phyloP scores from a whole-genome alignment of 2,888 invertebrate genomes.

The Epinotia brunnichana region DNA sequence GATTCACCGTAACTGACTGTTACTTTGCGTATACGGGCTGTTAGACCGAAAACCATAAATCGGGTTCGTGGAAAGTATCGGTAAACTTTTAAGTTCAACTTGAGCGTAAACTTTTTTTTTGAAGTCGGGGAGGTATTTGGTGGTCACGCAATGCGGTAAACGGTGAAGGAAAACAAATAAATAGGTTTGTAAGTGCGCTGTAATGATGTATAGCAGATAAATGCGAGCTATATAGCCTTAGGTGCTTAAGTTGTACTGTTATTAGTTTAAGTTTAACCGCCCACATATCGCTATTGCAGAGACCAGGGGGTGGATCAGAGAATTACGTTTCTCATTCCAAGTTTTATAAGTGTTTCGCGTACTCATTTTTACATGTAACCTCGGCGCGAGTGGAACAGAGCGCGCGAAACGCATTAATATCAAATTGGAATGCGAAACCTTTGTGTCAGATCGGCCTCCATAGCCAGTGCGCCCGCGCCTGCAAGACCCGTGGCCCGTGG shows the following conservation, averaged over 20 bases:
- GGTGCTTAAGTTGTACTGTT: slow-evolving; percentile 31
- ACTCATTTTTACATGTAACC: background rate
- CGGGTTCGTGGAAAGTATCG: slow-evolving; percentile 19
- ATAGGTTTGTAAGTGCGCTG: background rate
- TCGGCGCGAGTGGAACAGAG: background rate
- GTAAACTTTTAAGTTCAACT: slow-evolving; percentile 28
- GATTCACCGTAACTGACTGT: slow-evolving; percentile 61
- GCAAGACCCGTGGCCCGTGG: slow-evolving; percentile 11
- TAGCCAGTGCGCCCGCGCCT: background rate
- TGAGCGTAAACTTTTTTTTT: slow-evolving; percentile 29
- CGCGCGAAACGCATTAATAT: background rate
- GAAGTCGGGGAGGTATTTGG: background rate
- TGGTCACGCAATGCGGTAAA: slow-evolving; percentile 24
- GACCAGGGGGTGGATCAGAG: slow-evolving; percentile 2
- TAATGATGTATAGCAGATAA: slow-evolving; percentile 8
- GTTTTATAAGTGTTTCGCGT: background rate
- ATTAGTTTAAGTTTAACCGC: slow-evolving; percentile 24
- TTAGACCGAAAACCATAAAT: slow-evolving; percentile 14
- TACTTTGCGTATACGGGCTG: slow-evolving; percentile 61
- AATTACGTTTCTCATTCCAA: background rate
- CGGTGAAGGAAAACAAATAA: slow-evolving; percentile 14
- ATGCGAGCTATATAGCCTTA: slow-evolving; percentile 14
- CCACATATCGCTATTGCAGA: slow-evolving; percentile 5
- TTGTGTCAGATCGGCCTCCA: background rate
- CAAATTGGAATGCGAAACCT: background rate